These are phyloP conservation scores for Rousettus leschenaultii DNA, from an alignment of 2,113 vertebrate genomes.

Conservation along the genomic window DNA sequence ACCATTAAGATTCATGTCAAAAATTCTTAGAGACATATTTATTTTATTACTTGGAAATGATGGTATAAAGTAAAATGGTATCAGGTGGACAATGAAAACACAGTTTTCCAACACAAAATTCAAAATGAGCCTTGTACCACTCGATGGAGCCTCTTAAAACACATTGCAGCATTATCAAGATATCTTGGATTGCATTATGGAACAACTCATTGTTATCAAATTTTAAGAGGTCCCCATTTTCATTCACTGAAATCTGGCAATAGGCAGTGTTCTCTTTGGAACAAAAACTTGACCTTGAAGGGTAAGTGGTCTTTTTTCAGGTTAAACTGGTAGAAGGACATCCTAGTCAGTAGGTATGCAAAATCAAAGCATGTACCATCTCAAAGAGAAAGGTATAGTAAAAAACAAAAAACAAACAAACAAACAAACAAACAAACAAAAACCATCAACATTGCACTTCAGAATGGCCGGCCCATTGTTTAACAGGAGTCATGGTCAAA, in stretches of 20 bases:
- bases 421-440: neutral
- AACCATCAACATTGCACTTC: too few species aligned
- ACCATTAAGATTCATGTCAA: neutral
- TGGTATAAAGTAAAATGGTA: neutral
- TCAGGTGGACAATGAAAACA: neutral
- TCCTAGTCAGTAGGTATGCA: neutral
- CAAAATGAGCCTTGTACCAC: neutral
- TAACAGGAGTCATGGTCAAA: rapidly evolving
- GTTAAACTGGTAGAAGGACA: neutral
- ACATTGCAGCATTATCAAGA: rapidly evolving
- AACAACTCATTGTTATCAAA: neutral
- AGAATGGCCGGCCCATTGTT: rapidly evolving
- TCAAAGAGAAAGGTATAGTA: neutral
- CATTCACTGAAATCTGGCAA: neutral
- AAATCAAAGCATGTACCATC: neutral
- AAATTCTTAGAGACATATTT: neutral
- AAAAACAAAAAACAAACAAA: neutral
- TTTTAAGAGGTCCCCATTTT: neutral
- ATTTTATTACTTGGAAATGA: neutral
- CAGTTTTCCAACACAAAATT: neutral
- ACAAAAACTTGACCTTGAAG: neutral
- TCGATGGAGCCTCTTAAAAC: rapidly evolving
- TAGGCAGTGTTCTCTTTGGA: neutral
- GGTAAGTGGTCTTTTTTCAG: neutral
- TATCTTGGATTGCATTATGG: rapidly evolving